Conservation (phyloP, 2,888 invertebrate genomes). For the Volucella inflata region DNA sequence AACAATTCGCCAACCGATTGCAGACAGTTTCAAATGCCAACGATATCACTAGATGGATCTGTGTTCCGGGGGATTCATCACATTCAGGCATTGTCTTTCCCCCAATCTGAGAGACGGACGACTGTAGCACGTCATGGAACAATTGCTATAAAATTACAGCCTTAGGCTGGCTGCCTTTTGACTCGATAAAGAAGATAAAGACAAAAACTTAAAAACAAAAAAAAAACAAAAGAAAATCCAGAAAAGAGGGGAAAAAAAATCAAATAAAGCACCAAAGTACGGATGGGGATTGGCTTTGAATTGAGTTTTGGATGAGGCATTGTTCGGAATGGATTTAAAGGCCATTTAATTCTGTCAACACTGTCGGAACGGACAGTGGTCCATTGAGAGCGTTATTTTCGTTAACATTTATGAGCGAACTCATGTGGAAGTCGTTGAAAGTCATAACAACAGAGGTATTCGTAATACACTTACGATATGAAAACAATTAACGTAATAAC, state of each 20-base stretch:
- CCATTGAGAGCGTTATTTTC: not conserved
- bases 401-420: not conserved
- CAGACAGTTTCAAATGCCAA: conserved; percentile 6
- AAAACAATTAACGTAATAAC: conserved; percentile 3
- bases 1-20: conserved; percentile 59
- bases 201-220: not conserved
- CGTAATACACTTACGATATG: not conserved
- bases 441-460: not conserved
- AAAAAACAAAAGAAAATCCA: not conserved
- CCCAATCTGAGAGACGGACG: not conserved
- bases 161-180: conserved; percentile 49
- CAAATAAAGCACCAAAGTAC: conserved; percentile 1
- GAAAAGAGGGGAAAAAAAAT: not conserved
- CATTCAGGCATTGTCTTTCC: conserved; percentile 30
- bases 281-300: conserved; percentile 26
- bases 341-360: conserved; percentile 42
- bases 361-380: not conserved
- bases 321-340: conserved; percentile 42
- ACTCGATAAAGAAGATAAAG: conserved; percentile 39
- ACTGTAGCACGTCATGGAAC: conserved; percentile 54
- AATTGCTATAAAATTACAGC: conserved; percentile 67
- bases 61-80: conserved; percentile 16
- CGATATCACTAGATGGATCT: conserved; percentile 35
- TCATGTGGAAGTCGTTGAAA: conserved; percentile 1
- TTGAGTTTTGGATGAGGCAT: not conserved